A percentile compares a stretch with the other conserved stretches of the same genome.
These are phyloP conservation scores for Arbacia lixula DNA, from an alignment of 53 echinoderm and acorn worm species.

Conservation along the genomic window DNA sequence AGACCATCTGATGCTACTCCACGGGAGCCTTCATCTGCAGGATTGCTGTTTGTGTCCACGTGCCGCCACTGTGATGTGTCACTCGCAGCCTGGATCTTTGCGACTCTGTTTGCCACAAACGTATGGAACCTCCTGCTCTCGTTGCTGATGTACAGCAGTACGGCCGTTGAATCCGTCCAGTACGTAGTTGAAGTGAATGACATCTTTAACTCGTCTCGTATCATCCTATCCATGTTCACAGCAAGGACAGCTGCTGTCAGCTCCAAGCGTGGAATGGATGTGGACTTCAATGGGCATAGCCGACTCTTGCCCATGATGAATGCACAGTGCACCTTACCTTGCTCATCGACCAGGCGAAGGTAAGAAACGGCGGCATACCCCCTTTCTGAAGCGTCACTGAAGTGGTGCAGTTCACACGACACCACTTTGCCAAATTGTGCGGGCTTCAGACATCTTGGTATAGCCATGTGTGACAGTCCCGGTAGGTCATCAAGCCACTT, in stretches of 20 bases:
- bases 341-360: constrained; percentile 27
- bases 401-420: constrained; percentile 40
- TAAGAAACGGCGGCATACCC: constrained; percentile 70
- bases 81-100: constrained; percentile 44
- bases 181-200: constrained; percentile 17
- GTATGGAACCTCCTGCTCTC: constrained; percentile 56
- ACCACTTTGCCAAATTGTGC: neutral
- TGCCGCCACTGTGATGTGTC: constrained; percentile 48
- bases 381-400: constrained; percentile 64
- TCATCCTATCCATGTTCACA: constrained; percentile 12
- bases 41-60: constrained; percentile 51
- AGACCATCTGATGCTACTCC: no score
- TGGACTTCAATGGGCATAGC: constrained; percentile 61
- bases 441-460: constrained; percentile 52
- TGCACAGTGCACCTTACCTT: constrained; percentile 31
- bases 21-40: constrained; percentile 62
- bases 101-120: constrained; percentile 63
- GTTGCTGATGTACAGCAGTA: constrained; percentile 58
- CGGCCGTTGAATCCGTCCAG: constrained; percentile 60
- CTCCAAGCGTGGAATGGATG: constrained; percentile 63
- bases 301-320: constrained; percentile 69
- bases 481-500: constrained; percentile 57
- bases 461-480: constrained; percentile 20
- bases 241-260: constrained; percentile 60
- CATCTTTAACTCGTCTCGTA: constrained; percentile 40